Evolutionary conservation across 1,140 invertebrate species (phyloP).

Genomic region (Drosophila bifasciata): DNA sequence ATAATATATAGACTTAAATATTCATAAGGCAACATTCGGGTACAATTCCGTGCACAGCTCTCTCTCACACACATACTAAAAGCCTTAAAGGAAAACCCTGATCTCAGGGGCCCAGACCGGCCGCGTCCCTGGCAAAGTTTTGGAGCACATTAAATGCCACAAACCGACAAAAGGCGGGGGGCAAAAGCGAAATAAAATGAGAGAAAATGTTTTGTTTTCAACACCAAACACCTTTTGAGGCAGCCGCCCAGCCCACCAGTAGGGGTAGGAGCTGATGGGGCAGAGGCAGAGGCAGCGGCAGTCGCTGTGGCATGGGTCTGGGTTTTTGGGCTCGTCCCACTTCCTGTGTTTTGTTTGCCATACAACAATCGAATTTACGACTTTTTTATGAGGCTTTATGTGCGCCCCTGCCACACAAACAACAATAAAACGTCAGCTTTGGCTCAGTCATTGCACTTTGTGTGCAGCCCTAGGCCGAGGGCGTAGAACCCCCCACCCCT

Average conservation of each 20-base stretch:
- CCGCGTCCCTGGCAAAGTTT: conserved; percentile 52
- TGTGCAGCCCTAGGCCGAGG: conserved; percentile 39
- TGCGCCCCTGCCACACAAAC: conserved; percentile 52
- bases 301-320: conserved; percentile 31
- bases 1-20: background rate
- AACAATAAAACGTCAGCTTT: conserved; percentile 77
- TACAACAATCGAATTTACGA: conserved; percentile 81
- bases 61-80: background rate
- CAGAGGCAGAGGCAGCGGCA: background rate
- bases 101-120: conserved; percentile 19
- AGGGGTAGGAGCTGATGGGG: background rate
- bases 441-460: conserved; percentile 76
- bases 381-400: conserved; percentile 80
- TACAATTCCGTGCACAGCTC: too few relatives aligned
- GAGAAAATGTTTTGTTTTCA: conserved; percentile 77
- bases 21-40: background rate
- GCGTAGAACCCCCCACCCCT: background rate
- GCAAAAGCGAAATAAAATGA: conserved; percentile 50
- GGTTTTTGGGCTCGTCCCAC: conserved; percentile 46
- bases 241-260: conserved; percentile 1
- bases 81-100: conserved; percentile 30
- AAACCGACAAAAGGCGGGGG: conserved; percentile 34
- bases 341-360: conserved; percentile 75
- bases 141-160: conserved; percentile 72
- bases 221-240: conserved; percentile 78